Evolutionary conservation across 1,140 invertebrate species (phyloP).

Genomic region (Eriosoma lanigerum): DNA sequence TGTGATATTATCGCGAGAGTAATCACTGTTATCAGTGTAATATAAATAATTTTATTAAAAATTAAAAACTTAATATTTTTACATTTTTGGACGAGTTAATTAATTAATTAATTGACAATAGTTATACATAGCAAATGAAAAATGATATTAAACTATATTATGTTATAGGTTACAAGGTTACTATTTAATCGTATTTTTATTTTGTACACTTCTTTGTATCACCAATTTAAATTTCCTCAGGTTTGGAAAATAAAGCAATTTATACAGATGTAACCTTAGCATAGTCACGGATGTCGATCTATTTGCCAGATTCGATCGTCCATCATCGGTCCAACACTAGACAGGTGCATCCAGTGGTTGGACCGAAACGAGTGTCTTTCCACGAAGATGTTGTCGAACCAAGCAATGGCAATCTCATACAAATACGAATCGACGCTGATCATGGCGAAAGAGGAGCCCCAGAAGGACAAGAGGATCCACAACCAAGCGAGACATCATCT

Average conservation of each 20-base stretch:
- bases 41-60: too few species aligned
- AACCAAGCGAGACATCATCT: not conserved
- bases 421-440: slow-evolving; percentile 13
- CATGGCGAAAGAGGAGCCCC: slow-evolving; percentile 13
- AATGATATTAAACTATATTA: too few species aligned
- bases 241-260: not conserved
- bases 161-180: too few species aligned
- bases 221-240: not conserved
- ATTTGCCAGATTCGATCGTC: slow-evolving; percentile 19
- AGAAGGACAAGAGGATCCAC: slow-evolving; percentile 33
- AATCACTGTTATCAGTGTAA: too few species aligned
- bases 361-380: slow-evolving; percentile 21
- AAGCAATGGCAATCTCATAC: not conserved
- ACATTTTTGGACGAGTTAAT: too few species aligned
- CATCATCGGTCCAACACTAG: slow-evolving; percentile 16
- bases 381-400: slow-evolving; percentile 33
- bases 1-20: too few species aligned
- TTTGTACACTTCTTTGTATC: too few species aligned
- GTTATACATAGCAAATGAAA: too few species aligned
- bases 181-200: too few species aligned
- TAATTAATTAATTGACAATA: too few species aligned
- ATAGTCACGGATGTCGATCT: not conserved
- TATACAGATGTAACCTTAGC: not conserved
- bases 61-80: too few species aligned
- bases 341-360: slow-evolving; percentile 12